Conservation (phyloP, 2,113 vertebrate genomes). For the Cynocephalus volans region DNA sequence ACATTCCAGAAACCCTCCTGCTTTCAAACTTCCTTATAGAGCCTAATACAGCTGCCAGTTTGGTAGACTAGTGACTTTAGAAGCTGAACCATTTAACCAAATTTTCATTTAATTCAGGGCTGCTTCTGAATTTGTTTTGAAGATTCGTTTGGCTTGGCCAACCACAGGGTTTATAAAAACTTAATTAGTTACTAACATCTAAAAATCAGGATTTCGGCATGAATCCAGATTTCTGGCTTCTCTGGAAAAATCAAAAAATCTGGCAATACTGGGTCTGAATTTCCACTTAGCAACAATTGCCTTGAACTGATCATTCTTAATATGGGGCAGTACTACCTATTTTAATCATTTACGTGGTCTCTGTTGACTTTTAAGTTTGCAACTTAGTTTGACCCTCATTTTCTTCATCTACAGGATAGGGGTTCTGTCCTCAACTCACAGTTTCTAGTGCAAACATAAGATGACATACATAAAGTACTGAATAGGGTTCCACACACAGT, state of each 20-base stretch:
- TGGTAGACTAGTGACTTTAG: not conserved
- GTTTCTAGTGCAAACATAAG: not conserved
- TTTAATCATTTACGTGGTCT: slow-evolving; percentile 4
- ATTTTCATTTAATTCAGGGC: not conserved
- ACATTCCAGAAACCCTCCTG: not conserved
- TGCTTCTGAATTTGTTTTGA: not conserved
- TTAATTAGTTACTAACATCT: too few species aligned
- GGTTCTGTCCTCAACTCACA: not conserved
- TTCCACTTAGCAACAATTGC: slow-evolving; percentile 26
- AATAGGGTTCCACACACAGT: not conserved
- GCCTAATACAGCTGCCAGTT: not conserved
- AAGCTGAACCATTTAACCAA: slow-evolving; percentile 13
- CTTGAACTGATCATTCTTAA: not conserved
- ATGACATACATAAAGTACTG: not conserved
- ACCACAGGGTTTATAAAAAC: too few species aligned
- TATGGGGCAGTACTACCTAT: not conserved
- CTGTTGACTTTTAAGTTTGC: slow-evolving; percentile 29
- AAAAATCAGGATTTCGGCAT: not conserved
- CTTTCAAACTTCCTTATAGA: not conserved
- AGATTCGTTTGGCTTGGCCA: too few species aligned
- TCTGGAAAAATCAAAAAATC: slow-evolving; percentile 70
- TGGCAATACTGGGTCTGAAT: slow-evolving; percentile 12
- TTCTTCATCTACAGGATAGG: slow-evolving; percentile 17
- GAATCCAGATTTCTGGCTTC: slow-evolving; percentile 62
- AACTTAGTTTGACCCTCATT: not conserved